Evolutionary conservation across 2,797 vertebrate species (phyloP), one percentile per base, ranked within the genome.

Genomic region (Taenioides sp.): DNA sequence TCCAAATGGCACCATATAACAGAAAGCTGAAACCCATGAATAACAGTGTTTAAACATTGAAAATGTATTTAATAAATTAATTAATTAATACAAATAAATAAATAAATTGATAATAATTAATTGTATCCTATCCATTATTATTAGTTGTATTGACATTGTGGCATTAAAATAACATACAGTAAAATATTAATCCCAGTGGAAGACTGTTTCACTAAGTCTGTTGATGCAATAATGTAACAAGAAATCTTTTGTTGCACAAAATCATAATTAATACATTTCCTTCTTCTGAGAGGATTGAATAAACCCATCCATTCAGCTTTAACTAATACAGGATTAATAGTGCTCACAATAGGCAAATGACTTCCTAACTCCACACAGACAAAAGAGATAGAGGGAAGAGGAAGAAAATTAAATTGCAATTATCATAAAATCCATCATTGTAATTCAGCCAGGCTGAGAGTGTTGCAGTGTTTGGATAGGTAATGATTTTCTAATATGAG

Each of bases 351-450:
- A 94, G 89, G 92, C 91, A 94, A 96, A 97, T 95, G 94, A 96
- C 93, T 97, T 93, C 84, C 82, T 83, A 96, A 96, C 94, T 97
- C 94, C 89, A 91, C 83, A 91, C 95, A 89, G 85, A 88, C 85
- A 91, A 89, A 90, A 79, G 87, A 89, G 85, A 86, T 76, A 70
- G 77, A 71, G 82, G 31, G 69, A 65, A 88, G 85, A 80, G 82
- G 78, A 80, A 78, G 89, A 93, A 95, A 97, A 96, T 97, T 96
- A 96, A 97, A 96, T 97, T 94, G 95, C 96, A 98, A 98, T 98
- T 98, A 99, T 98, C 96, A 98, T 98, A 97, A 99, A 98, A 98
- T 98, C 96, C 96, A 97, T 99, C 96, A 98, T 96, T 97, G 96
- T 97, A 96, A 98, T 98, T 97, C 96, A 96, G 95, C 94, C 78